Conservation (phyloP, 1,140 invertebrate species). For the Zaprionus davidi region DNA sequence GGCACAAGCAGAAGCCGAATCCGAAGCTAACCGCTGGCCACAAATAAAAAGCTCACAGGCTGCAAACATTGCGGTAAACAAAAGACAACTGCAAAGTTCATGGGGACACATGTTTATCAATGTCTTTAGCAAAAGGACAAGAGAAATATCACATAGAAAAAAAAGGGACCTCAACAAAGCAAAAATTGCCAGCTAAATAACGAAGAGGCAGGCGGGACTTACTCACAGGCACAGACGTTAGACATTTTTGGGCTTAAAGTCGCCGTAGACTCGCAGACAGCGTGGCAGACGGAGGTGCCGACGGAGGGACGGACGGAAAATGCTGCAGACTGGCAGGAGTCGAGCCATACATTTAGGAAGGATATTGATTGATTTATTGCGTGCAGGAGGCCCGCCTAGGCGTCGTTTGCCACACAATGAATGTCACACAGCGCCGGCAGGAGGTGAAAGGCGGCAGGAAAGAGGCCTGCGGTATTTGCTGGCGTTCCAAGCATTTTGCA, state of each 20-base stretch:
- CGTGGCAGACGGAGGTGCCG: constrained; percentile 12
- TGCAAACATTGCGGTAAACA: constrained; percentile 53
- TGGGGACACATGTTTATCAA: constrained; percentile 59
- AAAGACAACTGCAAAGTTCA: constrained; percentile 57
- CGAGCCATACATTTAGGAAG: constrained; percentile 47
- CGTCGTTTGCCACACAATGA: constrained; percentile 49
- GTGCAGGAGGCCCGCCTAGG: constrained; percentile 49
- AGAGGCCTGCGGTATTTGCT: constrained; percentile 17
- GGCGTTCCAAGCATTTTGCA: constrained; percentile 27
- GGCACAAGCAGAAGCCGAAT: background rate
- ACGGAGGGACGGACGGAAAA: background rate
- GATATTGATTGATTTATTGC: constrained; percentile 67
- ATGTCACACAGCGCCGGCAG: constrained; percentile 45
- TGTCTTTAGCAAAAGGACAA: constrained; percentile 34
- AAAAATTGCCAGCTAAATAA: constrained; percentile 43
- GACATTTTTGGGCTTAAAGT: constrained; percentile 51
- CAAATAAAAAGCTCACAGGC: constrained; percentile 49
- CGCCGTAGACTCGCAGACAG: constrained; percentile 25
- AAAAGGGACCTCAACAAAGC: background rate
- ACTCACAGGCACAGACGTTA: constrained; percentile 38
- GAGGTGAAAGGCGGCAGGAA: constrained; percentile 24
- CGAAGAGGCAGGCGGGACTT: constrained; percentile 34
- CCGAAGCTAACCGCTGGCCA: constrained; percentile 33
- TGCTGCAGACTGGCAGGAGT: constrained; percentile 14
- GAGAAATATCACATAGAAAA: constrained; percentile 17